phyloP scores from a whole-genome alignment of 2,888 invertebrate genomes.

The Branchellion lobata region DNA sequence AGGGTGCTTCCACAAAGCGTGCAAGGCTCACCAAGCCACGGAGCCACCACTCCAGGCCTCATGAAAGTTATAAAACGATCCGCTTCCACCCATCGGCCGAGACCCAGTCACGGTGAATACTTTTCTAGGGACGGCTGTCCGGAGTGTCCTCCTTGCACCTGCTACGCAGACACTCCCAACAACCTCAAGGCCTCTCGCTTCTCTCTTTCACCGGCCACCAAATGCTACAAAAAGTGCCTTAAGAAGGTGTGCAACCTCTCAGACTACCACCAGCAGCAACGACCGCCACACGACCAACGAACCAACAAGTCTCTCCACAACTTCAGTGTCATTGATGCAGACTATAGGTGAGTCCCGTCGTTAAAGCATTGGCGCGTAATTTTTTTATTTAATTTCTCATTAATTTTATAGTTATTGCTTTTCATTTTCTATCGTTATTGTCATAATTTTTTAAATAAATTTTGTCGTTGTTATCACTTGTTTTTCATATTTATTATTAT shows the following conservation, averaged over 20 bases:
- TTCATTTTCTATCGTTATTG: too few species aligned
- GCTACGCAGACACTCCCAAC: neutral
- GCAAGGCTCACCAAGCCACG: neutral
- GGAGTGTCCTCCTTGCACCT: conserved; percentile 5
- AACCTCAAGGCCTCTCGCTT: conserved; percentile 3
- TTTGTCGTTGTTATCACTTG: too few species aligned
- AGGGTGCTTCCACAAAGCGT: conserved; percentile 11
- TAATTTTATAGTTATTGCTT: too few species aligned
- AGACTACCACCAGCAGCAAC: neutral
- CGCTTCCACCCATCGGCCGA: neutral
- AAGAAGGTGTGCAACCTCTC: neutral
- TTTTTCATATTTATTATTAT: too few species aligned
- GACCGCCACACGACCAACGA: neutral
- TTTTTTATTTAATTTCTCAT: too few species aligned
- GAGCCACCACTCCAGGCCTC: neutral
- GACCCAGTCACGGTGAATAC: neutral
- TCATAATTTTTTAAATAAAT: too few species aligned
- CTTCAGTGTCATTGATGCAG: neutral
- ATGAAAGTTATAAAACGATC: neutral
- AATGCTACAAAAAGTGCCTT: conserved; percentile 11
- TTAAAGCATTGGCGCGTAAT: too few species aligned
- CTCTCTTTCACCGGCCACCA: conserved; percentile 9
- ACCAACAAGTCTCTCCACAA: conserved; percentile 6
- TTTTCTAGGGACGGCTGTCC: neutral
- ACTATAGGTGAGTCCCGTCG: neutral